These are phyloP conservation scores for Drosophila koepferae DNA, from an alignment of 2,888 invertebrate genomes.

Conservation along the genomic window DNA sequence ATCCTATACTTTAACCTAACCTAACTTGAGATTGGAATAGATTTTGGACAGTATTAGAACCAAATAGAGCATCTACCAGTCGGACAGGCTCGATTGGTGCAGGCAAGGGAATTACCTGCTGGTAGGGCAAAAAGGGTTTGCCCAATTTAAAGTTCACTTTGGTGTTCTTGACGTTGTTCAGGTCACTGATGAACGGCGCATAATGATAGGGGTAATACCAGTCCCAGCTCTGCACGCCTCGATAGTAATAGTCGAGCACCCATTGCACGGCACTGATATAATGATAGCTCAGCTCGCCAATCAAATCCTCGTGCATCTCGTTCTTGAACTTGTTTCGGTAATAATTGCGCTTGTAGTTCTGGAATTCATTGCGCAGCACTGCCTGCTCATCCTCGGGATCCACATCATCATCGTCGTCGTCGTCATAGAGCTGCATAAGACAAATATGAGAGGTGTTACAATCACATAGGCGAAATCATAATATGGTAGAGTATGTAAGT, in stretches of 20 bases:
- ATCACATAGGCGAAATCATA: not conserved
- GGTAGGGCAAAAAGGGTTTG: conserved; percentile 95
- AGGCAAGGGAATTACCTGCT: conserved; percentile 87
- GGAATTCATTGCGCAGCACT: conserved; percentile 90
- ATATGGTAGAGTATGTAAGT: not conserved
- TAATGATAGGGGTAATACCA: conserved; percentile 99
- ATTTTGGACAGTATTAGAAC: too few species aligned
- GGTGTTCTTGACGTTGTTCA: conserved; percentile 91
- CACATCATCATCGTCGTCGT: conserved; percentile 83
- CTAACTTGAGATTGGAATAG: too few species aligned
- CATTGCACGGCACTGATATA: conserved; percentile 98
- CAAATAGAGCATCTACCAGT: too few species aligned
- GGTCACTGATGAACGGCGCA: conserved; percentile 97
- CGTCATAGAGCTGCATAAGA: conserved; percentile 53
- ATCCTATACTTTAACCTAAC: too few species aligned
- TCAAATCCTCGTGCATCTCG: conserved; percentile 37
- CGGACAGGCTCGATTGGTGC: not conserved
- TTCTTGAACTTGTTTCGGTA: conserved; percentile 94
- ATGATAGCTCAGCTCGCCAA: conserved; percentile 51
- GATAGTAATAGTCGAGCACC: conserved; percentile 98
- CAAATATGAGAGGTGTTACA: not conserved
- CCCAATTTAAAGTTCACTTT: conserved; percentile 93
- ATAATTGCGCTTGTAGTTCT: conserved; percentile 94
- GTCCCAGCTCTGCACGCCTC: conserved; percentile 98
- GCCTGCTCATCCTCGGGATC: conserved; percentile 85